These are phyloP conservation scores for Plecotus auritus DNA, from an alignment of 2,113 vertebrate genomes.

Conservation along the genomic window DNA sequence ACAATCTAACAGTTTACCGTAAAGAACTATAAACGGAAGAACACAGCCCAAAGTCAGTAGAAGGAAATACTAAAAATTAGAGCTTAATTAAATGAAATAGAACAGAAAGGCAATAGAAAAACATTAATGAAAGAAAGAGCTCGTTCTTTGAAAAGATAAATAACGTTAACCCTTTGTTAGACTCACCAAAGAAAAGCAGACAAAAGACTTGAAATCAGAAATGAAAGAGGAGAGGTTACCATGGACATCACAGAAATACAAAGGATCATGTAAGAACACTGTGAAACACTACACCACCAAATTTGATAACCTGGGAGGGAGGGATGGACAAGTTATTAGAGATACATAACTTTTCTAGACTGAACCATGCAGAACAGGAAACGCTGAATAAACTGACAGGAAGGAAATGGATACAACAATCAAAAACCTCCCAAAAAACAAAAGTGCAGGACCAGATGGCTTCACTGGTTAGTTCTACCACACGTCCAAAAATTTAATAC, in stretches of 20 bases:
- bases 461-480: background rate
- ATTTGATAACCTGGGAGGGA: background rate
- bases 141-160: background rate
- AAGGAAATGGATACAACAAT: no score
- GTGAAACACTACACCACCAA: background rate
- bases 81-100: no score
- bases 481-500: background rate
- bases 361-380: no score
- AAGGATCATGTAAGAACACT: background rate
- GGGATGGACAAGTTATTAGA: no score
- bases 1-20: background rate
- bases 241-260: background rate
- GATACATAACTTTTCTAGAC: no score
- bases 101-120: background rate
- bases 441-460: background rate
- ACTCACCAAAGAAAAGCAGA: background rate
- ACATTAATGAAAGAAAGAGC: background rate
- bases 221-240: background rate
- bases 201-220: background rate
- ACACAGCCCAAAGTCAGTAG: background rate
- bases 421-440: no score
- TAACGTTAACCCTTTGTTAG: background rate
- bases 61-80: background rate
- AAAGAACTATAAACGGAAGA: background rate
- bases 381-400: no score